phyloP scores from a whole-genome alignment of 1,140 invertebrate species.

The Lasioglossum baleicum region DNA sequence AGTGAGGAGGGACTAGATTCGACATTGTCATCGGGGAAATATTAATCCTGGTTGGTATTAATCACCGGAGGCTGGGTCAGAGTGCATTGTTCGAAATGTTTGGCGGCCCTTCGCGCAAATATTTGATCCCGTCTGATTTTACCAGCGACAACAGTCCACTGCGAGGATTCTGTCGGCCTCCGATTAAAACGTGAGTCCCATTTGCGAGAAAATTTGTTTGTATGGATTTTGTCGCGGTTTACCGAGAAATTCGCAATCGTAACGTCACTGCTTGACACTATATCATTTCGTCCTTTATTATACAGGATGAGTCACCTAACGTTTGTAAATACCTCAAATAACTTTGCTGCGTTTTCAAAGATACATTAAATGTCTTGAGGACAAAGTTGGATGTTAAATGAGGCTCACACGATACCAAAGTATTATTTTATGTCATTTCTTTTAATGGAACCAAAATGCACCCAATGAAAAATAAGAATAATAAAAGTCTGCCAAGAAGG shows the following conservation, averaged over 20 bases:
- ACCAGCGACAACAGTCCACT: background rate
- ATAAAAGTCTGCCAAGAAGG: too few relatives aligned
- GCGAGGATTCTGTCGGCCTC: background rate
- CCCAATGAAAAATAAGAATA: too few relatives aligned
- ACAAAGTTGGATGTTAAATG: too few relatives aligned
- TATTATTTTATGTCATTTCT: too few relatives aligned
- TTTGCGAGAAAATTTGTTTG: background rate
- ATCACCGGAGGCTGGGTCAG: slow-evolving; percentile 6
- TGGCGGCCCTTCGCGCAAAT: background rate
- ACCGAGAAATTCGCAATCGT: background rate
- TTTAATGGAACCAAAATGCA: too few relatives aligned
- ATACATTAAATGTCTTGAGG: too few relatives aligned
- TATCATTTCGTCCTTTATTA: too few relatives aligned
- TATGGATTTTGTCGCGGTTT: background rate
- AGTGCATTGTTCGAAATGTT: slow-evolving; percentile 5
- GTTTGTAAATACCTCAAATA: too few relatives aligned
- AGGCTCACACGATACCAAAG: too few relatives aligned
- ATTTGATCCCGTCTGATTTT: slow-evolving; percentile 17
- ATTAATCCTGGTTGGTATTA: slow-evolving; percentile 28
- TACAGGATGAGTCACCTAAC: too few relatives aligned
- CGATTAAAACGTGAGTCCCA: background rate
- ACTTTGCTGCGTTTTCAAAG: too few relatives aligned
- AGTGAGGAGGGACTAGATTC: background rate
- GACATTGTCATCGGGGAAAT: slow-evolving; percentile 16
- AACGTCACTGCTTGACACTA: too few relatives aligned